Evolutionary conservation across 2,113 vertebrate species (phyloP), one percentile per base, ranked within the genome.

Genomic region (Poecilia latipinna): DNA sequence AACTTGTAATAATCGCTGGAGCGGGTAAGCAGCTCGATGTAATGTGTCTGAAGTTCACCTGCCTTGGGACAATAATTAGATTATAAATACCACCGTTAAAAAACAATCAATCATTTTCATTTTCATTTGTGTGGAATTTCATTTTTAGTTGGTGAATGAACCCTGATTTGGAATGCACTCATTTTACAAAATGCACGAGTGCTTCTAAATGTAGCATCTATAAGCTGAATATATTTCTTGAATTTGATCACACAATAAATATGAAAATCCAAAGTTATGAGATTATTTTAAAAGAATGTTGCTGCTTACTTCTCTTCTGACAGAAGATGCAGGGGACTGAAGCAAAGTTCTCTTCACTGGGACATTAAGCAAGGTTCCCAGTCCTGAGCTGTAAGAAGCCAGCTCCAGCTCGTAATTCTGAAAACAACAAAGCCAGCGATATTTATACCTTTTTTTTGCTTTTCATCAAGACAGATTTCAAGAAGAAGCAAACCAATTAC

Each of bases 381-480:
- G 87, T 28, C 98, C 97, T 0, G 98, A 96, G 37, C 95, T 96
- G 78, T 98, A 99, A 0, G 97, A 97, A 22, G 97, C 97, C 91
- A 98, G 90, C 83, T 98, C 96, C 35, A 98, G 89, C 83, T 99
- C 98, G 73, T 98, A 99, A 93, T 99, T 96, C 98, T 99, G 84
- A 75, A 86, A 90, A 72, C 6, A 83, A 13, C 74, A 4, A 75
- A 75, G 0, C 57, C 17, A 68, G 33, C 4, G 62, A 48, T 37
- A 35, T 32, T 60, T 67, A 1, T 13, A 15, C 3, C n/a, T 31
- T 19, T 6, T 11, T 19, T 33, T 33, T 8, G n/a, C n/a, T 17
- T 28, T 35, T 19, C 51, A 29, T 24, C 12, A 61, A 37, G 19
- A 39, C 35, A 26, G 28, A 51, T 4, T 4, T 57, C 32, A 8